Base-by-base conservation (phyloP, 2,888 invertebrate genomes). In the Smittia aterrima region DNA sequence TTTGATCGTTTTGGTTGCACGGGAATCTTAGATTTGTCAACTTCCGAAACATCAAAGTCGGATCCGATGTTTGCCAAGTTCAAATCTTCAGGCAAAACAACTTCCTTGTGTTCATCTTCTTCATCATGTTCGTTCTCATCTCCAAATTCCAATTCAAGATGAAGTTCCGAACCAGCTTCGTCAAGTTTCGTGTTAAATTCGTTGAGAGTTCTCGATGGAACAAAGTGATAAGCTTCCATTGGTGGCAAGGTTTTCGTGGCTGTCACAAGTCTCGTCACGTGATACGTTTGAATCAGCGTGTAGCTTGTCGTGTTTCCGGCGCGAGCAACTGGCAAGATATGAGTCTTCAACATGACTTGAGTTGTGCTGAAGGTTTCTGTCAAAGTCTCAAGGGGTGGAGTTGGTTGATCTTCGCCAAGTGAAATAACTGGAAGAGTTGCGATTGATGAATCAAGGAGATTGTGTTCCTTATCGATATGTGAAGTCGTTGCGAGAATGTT, bases 331-430 rank as follows among this genome's bases (percentile, higher is more conserved):
- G 96, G 96, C 71, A 96, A 83, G 75, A 96, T 88, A 80, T 95
- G 94, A 0, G 96, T 96, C 82, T 94, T 95, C 18, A 94, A 84
- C 85, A 95, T 89, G 9, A 91, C 87, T 82, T 95, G 93, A 0
- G 94, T 95, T 3, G 95, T 94, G 78, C 95, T 94, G 83, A 94
- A 96, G 1, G 94, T 94, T 83, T 96, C 95, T 0, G 93, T 94
- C 58, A 93, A 85, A 0, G 94, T 95, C 84, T 95, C 93, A 70
- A 96, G 83, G 0, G 93, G 93, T 13, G 94, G 93, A 0, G 94
- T 95, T 81, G 92, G 92, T 80, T 89, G 88, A 78, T 90, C 91
- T 9, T 89, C 87, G 6, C 90, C 88, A 53, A 93, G 83, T 75
- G 89, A 89, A 76, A 95, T 88, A 0, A 93, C 88, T 9, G 93